A percentile compares a stretch with the other conserved stretches of the same genome.
Conservation (phyloP, 2,888 invertebrate genomes). For the Hyles lineata region DNA sequence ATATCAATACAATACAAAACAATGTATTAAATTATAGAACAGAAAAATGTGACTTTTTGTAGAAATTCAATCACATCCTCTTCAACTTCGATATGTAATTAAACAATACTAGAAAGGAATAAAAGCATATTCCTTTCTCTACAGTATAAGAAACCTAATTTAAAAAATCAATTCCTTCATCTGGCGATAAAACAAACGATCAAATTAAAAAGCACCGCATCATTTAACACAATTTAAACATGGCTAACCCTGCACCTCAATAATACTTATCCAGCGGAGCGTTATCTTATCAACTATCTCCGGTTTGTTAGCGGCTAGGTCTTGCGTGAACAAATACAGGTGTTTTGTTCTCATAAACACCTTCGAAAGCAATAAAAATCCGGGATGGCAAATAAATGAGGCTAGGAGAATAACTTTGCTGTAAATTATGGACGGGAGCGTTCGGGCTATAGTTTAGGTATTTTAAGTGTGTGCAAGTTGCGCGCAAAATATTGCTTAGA, state of each 20-base stretch:
- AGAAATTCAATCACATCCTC: too few relatives aligned
- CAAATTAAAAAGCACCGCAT: slow-evolving; percentile 7
- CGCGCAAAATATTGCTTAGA: too few relatives aligned
- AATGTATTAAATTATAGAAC: too few relatives aligned
- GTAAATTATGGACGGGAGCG: background rate
- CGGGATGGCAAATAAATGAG: background rate
- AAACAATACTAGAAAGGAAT: too few relatives aligned
- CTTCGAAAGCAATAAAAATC: background rate
- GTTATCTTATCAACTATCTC: slow-evolving; percentile 53
- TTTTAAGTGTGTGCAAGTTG: too few relatives aligned
- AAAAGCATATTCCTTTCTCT: too few relatives aligned
- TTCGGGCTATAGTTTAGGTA: too few relatives aligned
- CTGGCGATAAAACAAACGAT: background rate
- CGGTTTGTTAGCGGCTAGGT: slow-evolving; percentile 44
- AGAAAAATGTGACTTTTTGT: too few relatives aligned
- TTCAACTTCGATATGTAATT: too few relatives aligned
- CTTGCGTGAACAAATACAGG: slow-evolving; percentile 57
- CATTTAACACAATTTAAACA: background rate
- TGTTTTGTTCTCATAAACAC: background rate
- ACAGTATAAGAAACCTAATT: too few relatives aligned
- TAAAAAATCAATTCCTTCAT: background rate
- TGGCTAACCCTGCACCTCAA: background rate
- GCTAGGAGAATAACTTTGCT: background rate
- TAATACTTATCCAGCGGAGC: slow-evolving; percentile 48
- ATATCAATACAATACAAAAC: too few relatives aligned